Evolutionary conservation across 2,888 invertebrate genomes (phyloP).

Genomic region (Anaspis maculata): DNA sequence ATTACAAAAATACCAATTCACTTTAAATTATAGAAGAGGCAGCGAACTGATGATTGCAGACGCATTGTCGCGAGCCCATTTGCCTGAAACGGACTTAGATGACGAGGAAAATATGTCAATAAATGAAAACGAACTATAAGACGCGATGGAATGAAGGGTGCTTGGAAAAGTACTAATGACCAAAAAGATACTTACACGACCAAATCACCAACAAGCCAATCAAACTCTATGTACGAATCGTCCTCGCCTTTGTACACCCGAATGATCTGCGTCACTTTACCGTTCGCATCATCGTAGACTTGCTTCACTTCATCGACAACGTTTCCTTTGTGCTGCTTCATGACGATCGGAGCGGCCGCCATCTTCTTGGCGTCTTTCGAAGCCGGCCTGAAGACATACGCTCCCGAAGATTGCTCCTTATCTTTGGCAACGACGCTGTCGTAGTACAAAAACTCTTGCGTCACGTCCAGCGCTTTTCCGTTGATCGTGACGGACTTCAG

Average conservation of each 20-base stretch:
- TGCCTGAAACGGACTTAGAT: too few relatives aligned
- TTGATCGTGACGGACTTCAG: conserved; percentile 46
- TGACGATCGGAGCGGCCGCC: not conserved
- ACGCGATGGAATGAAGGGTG: too few relatives aligned
- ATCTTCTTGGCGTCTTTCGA: conserved; percentile 28
- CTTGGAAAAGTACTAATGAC: too few relatives aligned
- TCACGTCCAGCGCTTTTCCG: conserved; percentile 38
- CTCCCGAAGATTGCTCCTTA: conserved; percentile 56
- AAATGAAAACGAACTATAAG: too few relatives aligned
- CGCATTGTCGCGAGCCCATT: too few relatives aligned
- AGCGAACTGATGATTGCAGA: too few relatives aligned
- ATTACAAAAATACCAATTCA: too few relatives aligned
- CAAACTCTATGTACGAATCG: conserved; percentile 49
- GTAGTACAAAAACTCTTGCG: conserved; percentile 60
- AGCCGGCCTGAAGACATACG: conserved; percentile 74
- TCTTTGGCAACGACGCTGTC: too few relatives aligned
- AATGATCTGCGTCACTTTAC: conserved; percentile 65
- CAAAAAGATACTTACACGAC: conserved; percentile 3
- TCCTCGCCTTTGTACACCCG: conserved; percentile 51
- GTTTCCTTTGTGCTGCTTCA: conserved; percentile 34
- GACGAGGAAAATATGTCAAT: too few relatives aligned
- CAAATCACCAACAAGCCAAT: conserved; percentile 60
- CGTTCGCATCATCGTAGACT: conserved; percentile 47
- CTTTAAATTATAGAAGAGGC: too few relatives aligned
- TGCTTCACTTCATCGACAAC: conserved; percentile 56